Evolutionary conservation across 2,888 invertebrate species (phyloP), one percentile per base, ranked within the genome.

Genomic region (Diloba caeruleocephala): DNA sequence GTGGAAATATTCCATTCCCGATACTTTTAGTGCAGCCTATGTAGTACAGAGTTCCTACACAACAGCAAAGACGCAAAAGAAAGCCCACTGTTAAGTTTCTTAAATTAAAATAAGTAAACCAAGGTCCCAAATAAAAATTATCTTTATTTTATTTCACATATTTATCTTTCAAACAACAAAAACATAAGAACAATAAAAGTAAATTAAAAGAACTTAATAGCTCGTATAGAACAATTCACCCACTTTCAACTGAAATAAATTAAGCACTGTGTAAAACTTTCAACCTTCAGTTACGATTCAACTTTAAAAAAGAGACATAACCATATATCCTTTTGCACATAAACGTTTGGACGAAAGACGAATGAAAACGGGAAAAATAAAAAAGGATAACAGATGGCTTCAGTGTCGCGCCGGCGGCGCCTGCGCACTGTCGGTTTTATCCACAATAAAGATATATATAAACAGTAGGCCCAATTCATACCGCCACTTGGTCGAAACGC

Each of bases 361-460:
- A 75, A 69, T 70, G 71, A 70, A 77, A 74, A 51, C 60, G 66
- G 61, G 45, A 33, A 43, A 72, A 71, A 73, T 71, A 79, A 80
- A 81, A 70, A 79, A 74, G 65, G 46, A 71, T 66, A 78, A 81
- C 74, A 72, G 68, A 78, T 76, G 76, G 73, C 78, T 75, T 41
- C 59, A 31, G 50, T 63, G 72, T 49, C 73, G 65, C 55, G 65
- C 23, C 76, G 81, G 80, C 84, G 84, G 80, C 84, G 84, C 83
- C 76, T 67, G 81, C 76, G 81, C 84, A 76, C 43, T 50, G 68
- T 65, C 60, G 56, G 56, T 58, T 60, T 54, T 51, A 34, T 21
- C 3, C 38, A 39, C 9, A 10, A 1, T 8, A 34, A 1, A 49
- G 14, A 15, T n/a, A n/a, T n/a, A 6, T 10, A 25, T 1, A 9